Evolutionary conservation across 1,140 invertebrate species (phyloP), one percentile per base, ranked within the genome.

Genomic region (Phortica variegata): DNA sequence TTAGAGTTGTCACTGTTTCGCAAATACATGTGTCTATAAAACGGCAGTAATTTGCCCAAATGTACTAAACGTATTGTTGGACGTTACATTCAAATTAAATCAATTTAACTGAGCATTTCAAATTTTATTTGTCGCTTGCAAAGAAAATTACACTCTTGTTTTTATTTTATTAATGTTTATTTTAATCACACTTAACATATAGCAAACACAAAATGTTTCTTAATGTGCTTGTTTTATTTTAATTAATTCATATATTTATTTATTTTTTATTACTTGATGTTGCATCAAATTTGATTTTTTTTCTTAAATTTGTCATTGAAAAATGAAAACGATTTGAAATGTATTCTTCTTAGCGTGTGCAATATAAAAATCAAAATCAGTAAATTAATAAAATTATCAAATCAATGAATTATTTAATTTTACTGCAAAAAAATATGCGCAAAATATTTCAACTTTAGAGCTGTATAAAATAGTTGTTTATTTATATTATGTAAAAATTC

Each of bases 131-230:
- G 18, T 8, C 29, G 44, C 19, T 6, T 16, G 12, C n/a, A 42
- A n/a, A 15, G 23, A 32, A 32, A 13, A 19, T 16, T 10, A 9
- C 7, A 26, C 21, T 8, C 36, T 52, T 43, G 36, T 47, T 65
- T 34, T 61, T 59, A 61, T 66, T 61, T 56, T 58, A 61, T 66
- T 66, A 59, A 60, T 60, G 62, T 63, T 68, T 68, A 68, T 68
- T 68, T 26, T 58, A 68, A 65, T 65, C 63, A 66, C 62, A 58
- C 60, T 61, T 65, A 63, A 68, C 63, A 56, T n/a, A n/a, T 63
- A 63, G 57, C 49, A 55, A 68, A 66, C 56, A 55, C 52, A 62
- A 68, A 58, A 34, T 53, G 32, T 47, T 49, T 51, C 56, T 62
- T 48, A 56, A 26, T 26, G 23, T 26, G 23, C 10, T 26, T 52